These are phyloP conservation scores for Halyomorpha halys DNA, from an alignment of 1,140 invertebrate species.

Conservation along the genomic window DNA sequence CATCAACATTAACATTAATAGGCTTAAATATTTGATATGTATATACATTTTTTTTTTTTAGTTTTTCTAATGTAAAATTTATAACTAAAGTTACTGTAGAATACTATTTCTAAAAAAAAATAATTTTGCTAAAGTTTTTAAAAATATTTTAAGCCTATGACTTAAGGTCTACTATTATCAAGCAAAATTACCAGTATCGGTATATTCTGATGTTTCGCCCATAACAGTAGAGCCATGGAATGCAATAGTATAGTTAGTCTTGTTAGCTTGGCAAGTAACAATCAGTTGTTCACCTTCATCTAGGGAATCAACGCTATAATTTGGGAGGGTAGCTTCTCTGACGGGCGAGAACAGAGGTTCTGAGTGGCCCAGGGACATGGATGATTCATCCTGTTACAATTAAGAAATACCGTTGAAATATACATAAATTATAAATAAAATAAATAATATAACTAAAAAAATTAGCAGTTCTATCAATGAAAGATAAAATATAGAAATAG, in stretches of 20 bases:
- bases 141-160: too few species aligned
- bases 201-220: constrained; percentile 70
- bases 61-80: too few species aligned
- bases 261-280: constrained; percentile 74
- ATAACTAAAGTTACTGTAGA: too few species aligned
- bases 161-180: too few species aligned
- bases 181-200: constrained; percentile 34
- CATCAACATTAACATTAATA: too few species aligned
- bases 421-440: constrained; percentile 1
- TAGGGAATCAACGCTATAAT: constrained; percentile 80
- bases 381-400: constrained; percentile 52
- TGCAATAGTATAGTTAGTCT: constrained; percentile 88
- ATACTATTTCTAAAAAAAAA: too few species aligned
- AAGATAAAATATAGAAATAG: too few species aligned
- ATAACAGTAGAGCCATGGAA: constrained; percentile 79
- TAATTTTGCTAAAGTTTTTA: too few species aligned
- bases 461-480: too few species aligned
- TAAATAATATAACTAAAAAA: neutral
- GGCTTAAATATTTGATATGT: too few species aligned
- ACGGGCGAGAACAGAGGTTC: constrained; percentile 84
- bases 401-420: neutral
- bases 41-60: too few species aligned
- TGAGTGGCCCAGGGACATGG: constrained; percentile 80
- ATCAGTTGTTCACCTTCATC: constrained; percentile 77
- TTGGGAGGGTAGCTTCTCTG: constrained; percentile 60